A percentile compares a stretch with the other conserved stretches of the same genome.
Conservation (phyloP, 2,113 vertebrate genomes). For the Mesitornis unicolor region DNA sequence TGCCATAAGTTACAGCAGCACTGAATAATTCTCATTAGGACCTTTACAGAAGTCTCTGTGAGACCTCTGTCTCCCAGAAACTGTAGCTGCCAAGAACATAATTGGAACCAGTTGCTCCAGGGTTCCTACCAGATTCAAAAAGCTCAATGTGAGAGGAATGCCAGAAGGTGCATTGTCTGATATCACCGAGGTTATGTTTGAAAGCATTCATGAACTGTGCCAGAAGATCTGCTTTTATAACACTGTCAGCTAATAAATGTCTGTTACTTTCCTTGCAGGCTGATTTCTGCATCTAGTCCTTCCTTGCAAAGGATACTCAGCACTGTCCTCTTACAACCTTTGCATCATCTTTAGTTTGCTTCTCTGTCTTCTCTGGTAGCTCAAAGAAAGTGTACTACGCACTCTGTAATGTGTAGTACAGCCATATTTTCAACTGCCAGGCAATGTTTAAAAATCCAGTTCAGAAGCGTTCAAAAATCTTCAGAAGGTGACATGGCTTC, state of each 20-base stretch:
- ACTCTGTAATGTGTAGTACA: background rate
- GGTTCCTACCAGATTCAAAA: background rate
- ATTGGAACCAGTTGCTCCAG: background rate
- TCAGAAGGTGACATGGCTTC: background rate
- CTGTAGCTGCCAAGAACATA: background rate
- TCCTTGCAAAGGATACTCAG: background rate
- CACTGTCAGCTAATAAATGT: background rate
- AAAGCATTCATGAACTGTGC: background rate
- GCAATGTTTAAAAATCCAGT: background rate
- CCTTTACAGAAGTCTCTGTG: background rate
- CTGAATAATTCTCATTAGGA: background rate
- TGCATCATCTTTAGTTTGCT: background rate
- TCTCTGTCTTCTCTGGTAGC: background rate
- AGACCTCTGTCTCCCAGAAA: background rate
- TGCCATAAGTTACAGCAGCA: background rate
- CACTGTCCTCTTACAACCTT: background rate
- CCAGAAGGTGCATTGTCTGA: background rate
- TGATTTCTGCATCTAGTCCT: background rate
- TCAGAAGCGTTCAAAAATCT: background rate
- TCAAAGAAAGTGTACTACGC: rapidly evolving
- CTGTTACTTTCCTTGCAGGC: background rate
- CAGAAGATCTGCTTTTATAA: background rate
- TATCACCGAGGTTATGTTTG: background rate
- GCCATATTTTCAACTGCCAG: background rate
- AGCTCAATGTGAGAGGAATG: background rate